phyloP scores from a whole-genome alignment of 2,888 invertebrate species.

The Didymodactylos carnosus region DNA sequence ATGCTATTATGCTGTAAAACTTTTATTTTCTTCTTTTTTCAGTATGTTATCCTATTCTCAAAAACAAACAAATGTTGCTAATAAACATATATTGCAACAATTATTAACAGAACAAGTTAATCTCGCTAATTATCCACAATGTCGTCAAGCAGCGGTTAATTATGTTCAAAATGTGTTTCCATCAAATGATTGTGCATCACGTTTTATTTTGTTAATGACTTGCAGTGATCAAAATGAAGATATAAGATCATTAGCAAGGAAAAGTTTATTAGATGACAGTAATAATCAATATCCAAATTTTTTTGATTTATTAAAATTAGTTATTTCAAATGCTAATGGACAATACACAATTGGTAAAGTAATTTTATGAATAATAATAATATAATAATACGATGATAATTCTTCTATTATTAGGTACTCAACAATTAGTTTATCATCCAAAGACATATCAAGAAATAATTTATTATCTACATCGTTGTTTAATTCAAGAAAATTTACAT shows the following conservation, averaged over 20 bases:
- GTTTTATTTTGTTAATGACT: background rate
- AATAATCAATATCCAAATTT: background rate
- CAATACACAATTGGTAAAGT: background rate
- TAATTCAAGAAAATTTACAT: background rate
- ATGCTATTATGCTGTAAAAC: background rate
- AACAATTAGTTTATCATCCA: background rate
- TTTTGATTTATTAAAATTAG: background rate
- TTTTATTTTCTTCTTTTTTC: background rate
- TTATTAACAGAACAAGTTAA: background rate
- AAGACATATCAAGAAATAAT: background rate
- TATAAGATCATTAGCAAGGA: background rate
- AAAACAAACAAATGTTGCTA: background rate
- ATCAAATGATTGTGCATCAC: background rate
- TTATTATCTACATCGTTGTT: background rate
- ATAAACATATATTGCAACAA: background rate
- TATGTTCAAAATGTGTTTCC: background rate
- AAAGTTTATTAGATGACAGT: background rate
- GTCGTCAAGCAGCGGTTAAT: background rate
- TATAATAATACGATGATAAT: too few relatives aligned
- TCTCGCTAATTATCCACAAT: background rate
- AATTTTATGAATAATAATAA: too few relatives aligned
- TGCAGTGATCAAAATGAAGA: background rate
- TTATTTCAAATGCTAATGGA: background rate
- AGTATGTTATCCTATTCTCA: background rate
- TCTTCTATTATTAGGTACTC: too few relatives aligned